Conservation (phyloP, 2,113 vertebrate genomes). For the Nasalis larvatus region DNA sequence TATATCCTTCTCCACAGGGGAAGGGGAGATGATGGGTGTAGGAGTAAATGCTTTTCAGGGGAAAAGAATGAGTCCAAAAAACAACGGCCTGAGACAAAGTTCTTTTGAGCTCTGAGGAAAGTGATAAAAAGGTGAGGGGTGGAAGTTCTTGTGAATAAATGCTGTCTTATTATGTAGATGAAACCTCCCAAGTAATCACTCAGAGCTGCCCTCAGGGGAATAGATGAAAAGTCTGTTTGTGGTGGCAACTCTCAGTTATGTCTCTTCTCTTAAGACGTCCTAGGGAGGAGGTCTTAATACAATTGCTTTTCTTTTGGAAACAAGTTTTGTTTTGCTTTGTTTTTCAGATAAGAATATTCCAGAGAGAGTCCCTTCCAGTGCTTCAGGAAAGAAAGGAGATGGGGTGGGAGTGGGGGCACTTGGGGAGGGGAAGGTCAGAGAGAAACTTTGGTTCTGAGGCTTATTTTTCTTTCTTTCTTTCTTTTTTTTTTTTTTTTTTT, state of each 20-base stretch:
- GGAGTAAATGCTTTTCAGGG: not conserved
- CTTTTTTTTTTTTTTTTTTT: no score
- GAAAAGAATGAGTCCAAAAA: not conserved
- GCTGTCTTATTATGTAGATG: not conserved
- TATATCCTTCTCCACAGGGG: not conserved
- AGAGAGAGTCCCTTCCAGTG: not conserved
- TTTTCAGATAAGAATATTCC: not conserved
- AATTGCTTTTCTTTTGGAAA: not conserved
- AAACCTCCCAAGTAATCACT: not conserved
- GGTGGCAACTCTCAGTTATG: not conserved
- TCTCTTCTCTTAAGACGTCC: not conserved
- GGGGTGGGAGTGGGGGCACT: no score
- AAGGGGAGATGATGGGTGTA: not conserved
- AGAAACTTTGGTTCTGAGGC: not conserved
- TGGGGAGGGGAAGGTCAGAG: not conserved
- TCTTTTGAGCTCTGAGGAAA: not conserved
- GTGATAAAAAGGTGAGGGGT: not conserved
- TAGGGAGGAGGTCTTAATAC: not conserved
- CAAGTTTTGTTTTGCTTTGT: not conserved
- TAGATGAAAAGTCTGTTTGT: not conserved
- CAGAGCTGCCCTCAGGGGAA: not conserved
- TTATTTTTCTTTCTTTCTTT: no score
- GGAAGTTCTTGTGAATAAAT: not conserved
- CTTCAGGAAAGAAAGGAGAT: not conserved
- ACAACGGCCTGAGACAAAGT: not conserved